Evolutionary conservation across 2,797 vertebrate genomes (phyloP).

Genomic region (Amazona finschi): DNA sequence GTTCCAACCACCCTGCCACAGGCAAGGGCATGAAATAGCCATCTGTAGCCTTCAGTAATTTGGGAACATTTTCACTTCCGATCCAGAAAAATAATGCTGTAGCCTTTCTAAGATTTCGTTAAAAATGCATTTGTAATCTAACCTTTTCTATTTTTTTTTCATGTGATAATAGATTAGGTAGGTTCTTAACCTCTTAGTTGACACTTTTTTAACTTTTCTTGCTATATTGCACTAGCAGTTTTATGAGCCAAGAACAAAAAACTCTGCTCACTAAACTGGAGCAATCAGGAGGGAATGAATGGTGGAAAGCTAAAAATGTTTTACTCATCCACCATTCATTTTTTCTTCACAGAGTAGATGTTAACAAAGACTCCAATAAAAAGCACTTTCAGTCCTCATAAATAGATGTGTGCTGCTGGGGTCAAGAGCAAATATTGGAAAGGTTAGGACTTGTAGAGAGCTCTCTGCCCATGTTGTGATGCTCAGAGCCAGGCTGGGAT

Average conservation of each 20-base stretch:
- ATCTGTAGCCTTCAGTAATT: not conserved
- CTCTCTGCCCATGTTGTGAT: not conserved
- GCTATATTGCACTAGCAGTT: not conserved
- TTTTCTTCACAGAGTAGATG: slow-evolving; percentile 22
- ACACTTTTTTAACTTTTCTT: slow-evolving; percentile 1
- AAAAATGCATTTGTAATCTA: not conserved
- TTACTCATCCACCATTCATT: slow-evolving; percentile 43
- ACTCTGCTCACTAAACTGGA: slow-evolving; percentile 24
- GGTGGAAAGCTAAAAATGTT: slow-evolving; percentile 60
- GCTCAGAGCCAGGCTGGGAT: not conserved
- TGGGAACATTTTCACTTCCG: not conserved
- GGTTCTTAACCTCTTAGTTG: slow-evolving; percentile 18
- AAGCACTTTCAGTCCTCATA: slow-evolving; percentile 12
- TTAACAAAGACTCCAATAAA: slow-evolving; percentile 27
- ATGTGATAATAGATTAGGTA: not conserved
- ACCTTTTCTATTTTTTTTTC: not conserved
- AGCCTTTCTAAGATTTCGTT: not conserved
- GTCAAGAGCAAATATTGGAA: slow-evolving; percentile 21
- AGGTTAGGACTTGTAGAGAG: not conserved
- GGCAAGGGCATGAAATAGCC: not conserved
- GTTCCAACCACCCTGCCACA: not conserved
- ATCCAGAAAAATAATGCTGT: not conserved
- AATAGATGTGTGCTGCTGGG: not conserved
- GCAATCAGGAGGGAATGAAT: slow-evolving; percentile 36
- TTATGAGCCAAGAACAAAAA: slow-evolving; percentile 11